phyloP scores from a whole-genome alignment of 2,797 vertebrate species.

The Arctocebus calabarensis region DNA sequence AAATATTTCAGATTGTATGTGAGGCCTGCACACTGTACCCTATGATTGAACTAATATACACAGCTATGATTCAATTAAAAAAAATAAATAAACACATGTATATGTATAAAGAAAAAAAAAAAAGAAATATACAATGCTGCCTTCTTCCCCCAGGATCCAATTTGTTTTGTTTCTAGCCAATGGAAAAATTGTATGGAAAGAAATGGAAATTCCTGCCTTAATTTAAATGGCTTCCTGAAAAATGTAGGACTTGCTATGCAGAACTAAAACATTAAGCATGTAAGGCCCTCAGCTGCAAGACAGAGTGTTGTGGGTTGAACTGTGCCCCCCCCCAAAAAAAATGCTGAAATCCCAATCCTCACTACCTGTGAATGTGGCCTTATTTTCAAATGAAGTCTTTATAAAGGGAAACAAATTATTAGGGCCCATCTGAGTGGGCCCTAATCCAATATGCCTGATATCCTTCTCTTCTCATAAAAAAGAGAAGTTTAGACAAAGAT shows the following conservation, averaged over 20 bases:
- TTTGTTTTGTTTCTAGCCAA: not conserved
- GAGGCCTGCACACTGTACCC: too few relatives aligned
- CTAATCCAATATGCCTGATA: not conserved
- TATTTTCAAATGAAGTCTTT: not conserved
- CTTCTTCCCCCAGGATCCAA: not conserved
- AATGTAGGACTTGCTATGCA: not conserved
- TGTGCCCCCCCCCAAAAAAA: fast-evolving
- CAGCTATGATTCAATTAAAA: too few relatives aligned
- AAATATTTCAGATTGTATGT: too few relatives aligned
- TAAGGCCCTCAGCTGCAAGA: not conserved
- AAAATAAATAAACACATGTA: too few relatives aligned
- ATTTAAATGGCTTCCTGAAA: not conserved
- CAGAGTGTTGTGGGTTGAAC: not conserved
- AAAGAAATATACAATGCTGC: not conserved
- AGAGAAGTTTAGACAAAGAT: not conserved
- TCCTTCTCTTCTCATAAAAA: not conserved
- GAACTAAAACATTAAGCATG: not conserved
- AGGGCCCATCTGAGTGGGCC: not conserved
- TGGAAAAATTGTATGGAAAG: not conserved
- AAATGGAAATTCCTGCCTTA: not conserved
- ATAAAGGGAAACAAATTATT: not conserved
- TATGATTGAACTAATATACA: too few relatives aligned
- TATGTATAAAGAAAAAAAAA: too few relatives aligned
- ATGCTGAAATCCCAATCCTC: not conserved
- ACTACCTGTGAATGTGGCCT: not conserved